These are phyloP conservation scores for Strix uralensis DNA, from an alignment of 2,113 vertebrate species.

Conservation along the genomic window DNA sequence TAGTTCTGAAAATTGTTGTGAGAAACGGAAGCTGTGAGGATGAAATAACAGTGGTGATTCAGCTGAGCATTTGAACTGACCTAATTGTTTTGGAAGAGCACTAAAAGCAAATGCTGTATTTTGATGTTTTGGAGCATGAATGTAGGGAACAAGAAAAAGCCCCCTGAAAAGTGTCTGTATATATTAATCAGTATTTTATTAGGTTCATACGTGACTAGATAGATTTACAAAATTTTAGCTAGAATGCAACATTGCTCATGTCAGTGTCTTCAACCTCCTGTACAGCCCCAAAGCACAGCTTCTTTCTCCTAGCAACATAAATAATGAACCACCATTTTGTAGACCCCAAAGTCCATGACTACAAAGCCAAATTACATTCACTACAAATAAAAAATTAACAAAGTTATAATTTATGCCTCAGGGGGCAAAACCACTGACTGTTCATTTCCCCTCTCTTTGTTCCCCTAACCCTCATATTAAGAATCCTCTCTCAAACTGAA, in stretches of 20 bases:
- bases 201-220: neutral
- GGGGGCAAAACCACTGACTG: neutral
- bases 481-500: neutral
- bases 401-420: neutral
- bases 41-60: neutral
- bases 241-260: neutral
- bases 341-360: neutral
- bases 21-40: neutral
- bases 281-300: neutral
- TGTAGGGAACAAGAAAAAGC: neutral
- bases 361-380: neutral
- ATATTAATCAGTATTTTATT: neutral
- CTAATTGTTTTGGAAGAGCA: neutral
- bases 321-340: neutral
- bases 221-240: neutral
- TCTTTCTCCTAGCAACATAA: neutral
- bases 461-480: neutral
- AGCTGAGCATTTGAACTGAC: neutral
- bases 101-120: neutral
- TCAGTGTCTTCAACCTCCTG: neutral
- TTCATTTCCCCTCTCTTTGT: neutral
- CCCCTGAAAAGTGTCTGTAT: neutral
- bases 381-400: neutral
- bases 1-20: neutral
- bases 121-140: neutral